These are phyloP conservation scores for Astropecten irregularis DNA, from an alignment of 53 echinoderm and acorn worm genomes.

Conservation along the genomic window DNA sequence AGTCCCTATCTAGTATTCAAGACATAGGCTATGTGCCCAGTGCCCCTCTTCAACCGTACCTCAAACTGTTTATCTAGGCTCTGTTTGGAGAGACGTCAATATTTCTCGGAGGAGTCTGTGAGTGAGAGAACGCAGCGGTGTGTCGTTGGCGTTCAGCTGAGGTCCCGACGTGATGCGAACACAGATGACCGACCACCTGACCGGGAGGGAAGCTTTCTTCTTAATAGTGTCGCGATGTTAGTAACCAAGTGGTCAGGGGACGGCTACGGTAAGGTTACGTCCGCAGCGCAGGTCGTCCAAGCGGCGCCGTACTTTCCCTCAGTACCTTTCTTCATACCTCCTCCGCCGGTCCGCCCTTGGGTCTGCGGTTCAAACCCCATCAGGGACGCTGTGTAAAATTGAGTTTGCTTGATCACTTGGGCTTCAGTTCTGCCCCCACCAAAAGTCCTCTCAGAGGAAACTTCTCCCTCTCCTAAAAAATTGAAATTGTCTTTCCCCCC, in stretches of 20 bases:
- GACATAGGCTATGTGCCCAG: slow-evolving; percentile 46
- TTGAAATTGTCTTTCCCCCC: too few relatives aligned
- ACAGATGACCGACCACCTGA: neutral
- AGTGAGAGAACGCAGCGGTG: neutral
- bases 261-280: neutral
- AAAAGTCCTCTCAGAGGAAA: too few relatives aligned
- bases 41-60: slow-evolving; percentile 35
- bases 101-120: slow-evolving; percentile 32
- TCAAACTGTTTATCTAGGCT: slow-evolving; percentile 54
- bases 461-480: too few relatives aligned
- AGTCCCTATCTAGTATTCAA: slow-evolving; percentile 42
- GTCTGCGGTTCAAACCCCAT: too few relatives aligned
- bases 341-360: too few relatives aligned
- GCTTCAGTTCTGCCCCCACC: too few relatives aligned
- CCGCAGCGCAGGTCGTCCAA: too few relatives aligned
- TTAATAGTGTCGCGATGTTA: slow-evolving; percentile 13
- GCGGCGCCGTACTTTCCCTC: too few relatives aligned
- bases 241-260: slow-evolving; percentile 7
- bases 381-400: too few relatives aligned
- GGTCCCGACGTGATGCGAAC: slow-evolving; percentile 37
- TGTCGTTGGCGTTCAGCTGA: slow-evolving; percentile 3
- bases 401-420: too few relatives aligned
- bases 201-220: neutral
- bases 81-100: slow-evolving; percentile 46
- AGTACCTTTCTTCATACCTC: too few relatives aligned